A percentile compares a stretch with the other conserved stretches of the same genome.
Conservation (phyloP, 2,113 vertebrate genomes). For the Fulica atra region DNA sequence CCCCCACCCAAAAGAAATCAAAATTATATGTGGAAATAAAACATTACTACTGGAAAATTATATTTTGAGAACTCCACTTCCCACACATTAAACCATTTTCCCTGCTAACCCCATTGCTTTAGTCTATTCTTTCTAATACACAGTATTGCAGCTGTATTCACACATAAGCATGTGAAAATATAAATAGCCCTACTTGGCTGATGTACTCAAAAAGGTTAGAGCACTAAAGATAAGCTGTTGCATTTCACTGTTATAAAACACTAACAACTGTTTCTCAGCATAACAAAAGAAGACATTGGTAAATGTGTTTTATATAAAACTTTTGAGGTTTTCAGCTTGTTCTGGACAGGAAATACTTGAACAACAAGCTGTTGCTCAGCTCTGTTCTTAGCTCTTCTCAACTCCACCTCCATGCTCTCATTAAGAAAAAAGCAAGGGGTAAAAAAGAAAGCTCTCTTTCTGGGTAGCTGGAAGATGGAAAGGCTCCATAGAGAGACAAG, state of each 20-base stretch:
- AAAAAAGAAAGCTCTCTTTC: not conserved
- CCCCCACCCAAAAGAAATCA: not conserved
- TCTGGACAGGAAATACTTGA: not conserved
- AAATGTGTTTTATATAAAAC: slow-evolving; percentile 30
- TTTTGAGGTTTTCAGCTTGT: not conserved
- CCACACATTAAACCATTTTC: not conserved
- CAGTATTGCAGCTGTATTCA: not conserved
- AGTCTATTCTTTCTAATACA: not conserved
- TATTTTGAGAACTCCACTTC: not conserved
- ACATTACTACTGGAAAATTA: not conserved
- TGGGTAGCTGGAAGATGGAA: not conserved
- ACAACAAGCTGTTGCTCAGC: not conserved
- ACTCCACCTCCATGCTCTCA: not conserved
- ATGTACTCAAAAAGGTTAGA: not conserved
- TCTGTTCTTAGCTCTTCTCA: not conserved
- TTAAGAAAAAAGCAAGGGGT: not conserved
- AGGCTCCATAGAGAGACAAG: not conserved
- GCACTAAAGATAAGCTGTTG: not conserved
- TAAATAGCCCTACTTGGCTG: not conserved
- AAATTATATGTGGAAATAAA: not conserved
- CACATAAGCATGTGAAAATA: not conserved
- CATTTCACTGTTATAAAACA: not conserved
- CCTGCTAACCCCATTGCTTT: not conserved
- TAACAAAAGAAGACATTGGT: not conserved
- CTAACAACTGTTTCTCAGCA: not conserved